Percentiles rank a stretch among this genome's conserved stretches.
Evolutionary conservation across 2,113 vertebrate genomes (phyloP).

Genomic region (Tylochromis polylepis): DNA sequence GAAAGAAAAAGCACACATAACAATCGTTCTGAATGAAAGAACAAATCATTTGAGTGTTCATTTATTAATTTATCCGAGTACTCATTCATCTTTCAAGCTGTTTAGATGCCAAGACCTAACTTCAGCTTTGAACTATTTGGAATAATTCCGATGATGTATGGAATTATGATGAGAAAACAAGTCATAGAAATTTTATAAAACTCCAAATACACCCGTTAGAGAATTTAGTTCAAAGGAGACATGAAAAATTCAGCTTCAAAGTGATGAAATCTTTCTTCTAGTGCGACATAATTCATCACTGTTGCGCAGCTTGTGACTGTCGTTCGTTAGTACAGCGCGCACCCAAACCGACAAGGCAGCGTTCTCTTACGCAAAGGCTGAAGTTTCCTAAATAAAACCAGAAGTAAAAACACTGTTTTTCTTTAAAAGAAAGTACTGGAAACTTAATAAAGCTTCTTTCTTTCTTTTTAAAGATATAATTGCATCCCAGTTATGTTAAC

Average conservation of each 20-base stretch:
- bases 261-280: background rate
- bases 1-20: conserved; percentile 18
- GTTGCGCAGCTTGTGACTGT: background rate
- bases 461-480: background rate
- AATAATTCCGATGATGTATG: background rate
- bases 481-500: background rate
- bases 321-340: background rate
- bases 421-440: background rate
- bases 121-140: background rate
- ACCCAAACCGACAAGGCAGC: background rate
- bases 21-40: background rate
- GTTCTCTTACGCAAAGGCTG: background rate
- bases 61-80: background rate
- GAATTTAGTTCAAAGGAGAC: background rate
- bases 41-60: background rate
- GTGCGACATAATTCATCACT: background rate
- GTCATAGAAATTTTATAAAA: background rate
- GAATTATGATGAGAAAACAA: background rate
- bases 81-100: background rate
- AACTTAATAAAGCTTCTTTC: background rate
- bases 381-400: background rate
- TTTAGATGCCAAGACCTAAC: background rate
- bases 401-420: background rate
- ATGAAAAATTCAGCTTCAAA: background rate
- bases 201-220: background rate